Conservation (phyloP, 2,113 vertebrate genomes). For the Tapirus terrestris region DNA sequence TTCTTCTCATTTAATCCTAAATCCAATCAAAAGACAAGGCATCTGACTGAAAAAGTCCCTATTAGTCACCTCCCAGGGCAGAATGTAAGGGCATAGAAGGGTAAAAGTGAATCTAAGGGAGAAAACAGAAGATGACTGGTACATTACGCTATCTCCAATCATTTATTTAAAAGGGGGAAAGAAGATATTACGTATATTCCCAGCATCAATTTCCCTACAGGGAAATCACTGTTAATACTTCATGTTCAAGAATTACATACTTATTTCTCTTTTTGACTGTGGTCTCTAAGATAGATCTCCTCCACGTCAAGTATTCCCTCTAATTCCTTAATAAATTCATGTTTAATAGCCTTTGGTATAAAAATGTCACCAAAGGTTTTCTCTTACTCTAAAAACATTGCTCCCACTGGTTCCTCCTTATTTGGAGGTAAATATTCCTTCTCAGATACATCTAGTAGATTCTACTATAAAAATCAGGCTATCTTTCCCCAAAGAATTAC, state of each 20-base stretch:
- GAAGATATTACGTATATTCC: neutral
- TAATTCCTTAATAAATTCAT: neutral
- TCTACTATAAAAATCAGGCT: neutral
- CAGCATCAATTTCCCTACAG: neutral
- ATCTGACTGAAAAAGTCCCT: neutral
- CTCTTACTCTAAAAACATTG: conserved; percentile 8
- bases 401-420: neutral
- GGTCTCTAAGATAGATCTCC: neutral
- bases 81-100: neutral
- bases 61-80: neutral
- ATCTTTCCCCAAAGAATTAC: neutral
- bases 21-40: neutral
- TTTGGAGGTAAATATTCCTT: neutral
- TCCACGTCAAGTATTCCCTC: neutral
- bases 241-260: neutral
- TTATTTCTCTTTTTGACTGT: neutral
- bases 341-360: neutral
- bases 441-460: neutral
- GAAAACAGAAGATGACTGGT: neutral
- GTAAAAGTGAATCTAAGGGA: neutral
- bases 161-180: neutral
- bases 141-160: neutral
- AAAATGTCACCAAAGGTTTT: conserved; percentile 35
- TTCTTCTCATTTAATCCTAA: neutral
- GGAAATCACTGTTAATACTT: neutral